Conservation (phyloP, 2,113 vertebrate genomes). For the Sus scrofa region T2T-Sscrofa CM000819.6:35441001-35441500, state of each 20-base stretch:
- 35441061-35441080: not conserved
- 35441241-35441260: not conserved
- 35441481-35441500: not conserved
- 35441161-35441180: not conserved
- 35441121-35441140: not conserved
- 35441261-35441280: not conserved
- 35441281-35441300: too few relatives aligned
- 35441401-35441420: not conserved
- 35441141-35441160: fast-evolving
- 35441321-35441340: not conserved
- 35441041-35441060: not conserved
- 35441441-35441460: not conserved
- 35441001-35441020: not conserved
- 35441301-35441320: not conserved
- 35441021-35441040: not conserved
- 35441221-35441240: not conserved
- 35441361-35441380: not conserved
- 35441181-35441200: not conserved
- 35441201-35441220: not conserved
- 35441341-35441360: not conserved
- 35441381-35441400: not conserved
- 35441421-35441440: not conserved
- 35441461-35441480: not conserved
- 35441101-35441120: not conserved
- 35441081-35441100: not conserved